A percentile compares a stretch with the other conserved stretches of the same genome.
Evolutionary conservation across 2,888 invertebrate species (phyloP).

Genomic region (Thecocarcelia acutangulata): DNA sequence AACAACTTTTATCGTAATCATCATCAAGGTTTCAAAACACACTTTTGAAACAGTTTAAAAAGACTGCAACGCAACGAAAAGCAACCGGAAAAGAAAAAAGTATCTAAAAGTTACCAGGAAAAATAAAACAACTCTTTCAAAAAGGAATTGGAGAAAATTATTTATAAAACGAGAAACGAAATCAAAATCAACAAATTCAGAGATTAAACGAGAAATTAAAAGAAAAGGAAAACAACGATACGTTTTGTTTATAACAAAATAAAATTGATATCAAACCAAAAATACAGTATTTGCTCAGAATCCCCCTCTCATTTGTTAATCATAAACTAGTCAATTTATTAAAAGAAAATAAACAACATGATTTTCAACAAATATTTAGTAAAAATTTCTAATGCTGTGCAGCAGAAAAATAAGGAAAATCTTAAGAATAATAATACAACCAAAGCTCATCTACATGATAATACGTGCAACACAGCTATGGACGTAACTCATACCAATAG

Average conservation of each 20-base stretch:
- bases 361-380: slow-evolving; percentile 80
- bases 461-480: slow-evolving; percentile 51
- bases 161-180: slow-evolving; percentile 20
- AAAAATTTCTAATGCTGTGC: slow-evolving; percentile 79
- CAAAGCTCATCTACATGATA: slow-evolving; percentile 26
- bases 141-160: background rate
- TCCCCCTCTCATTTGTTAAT: background rate
- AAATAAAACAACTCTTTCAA: background rate
- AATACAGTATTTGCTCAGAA: slow-evolving; percentile 2
- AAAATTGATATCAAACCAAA: background rate
- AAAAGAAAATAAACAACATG: slow-evolving; percentile 71
- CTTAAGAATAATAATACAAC: slow-evolving; percentile 66
- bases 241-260: background rate
- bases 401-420: slow-evolving; percentile 75
- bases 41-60: slow-evolving; percentile 39
- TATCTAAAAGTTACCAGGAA: background rate
- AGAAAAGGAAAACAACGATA: background rate
- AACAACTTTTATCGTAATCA: background rate
- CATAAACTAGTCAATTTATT: slow-evolving; percentile 55
- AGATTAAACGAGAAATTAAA: slow-evolving; percentile 3
- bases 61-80: background rate
- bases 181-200: slow-evolving; percentile 2
- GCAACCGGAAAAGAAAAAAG: background rate
- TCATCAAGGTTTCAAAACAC: slow-evolving; percentile 31
- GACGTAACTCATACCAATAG: slow-evolving; percentile 54